Conservation (phyloP, 23 tunicate species). For the Botrylloides violaceus region DNA sequence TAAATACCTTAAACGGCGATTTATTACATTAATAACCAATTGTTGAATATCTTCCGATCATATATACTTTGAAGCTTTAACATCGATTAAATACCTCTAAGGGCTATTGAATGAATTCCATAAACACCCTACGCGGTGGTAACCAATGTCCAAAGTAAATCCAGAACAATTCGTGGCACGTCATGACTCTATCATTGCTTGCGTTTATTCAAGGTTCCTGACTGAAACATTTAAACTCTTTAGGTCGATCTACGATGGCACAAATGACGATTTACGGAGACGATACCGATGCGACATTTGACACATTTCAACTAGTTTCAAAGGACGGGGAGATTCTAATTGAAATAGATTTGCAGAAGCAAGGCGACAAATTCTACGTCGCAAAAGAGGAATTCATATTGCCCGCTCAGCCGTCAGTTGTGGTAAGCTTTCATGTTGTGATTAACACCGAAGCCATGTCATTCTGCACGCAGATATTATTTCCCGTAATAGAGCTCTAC, state of each 20-base stretch:
- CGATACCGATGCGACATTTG: not conserved
- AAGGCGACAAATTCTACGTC: not conserved
- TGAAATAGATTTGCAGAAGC: not conserved
- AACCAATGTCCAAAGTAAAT: not conserved
- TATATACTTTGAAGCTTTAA: no score
- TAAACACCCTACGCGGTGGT: no score
- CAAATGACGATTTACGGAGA: conserved; percentile 3
- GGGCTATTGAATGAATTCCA: no score
- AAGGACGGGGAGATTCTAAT: not conserved
- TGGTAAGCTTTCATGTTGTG: conserved; percentile 40
- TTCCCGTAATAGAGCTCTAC: no score
- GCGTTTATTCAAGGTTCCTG: not conserved
- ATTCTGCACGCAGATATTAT: no score
- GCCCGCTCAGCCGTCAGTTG: conserved; percentile 20
- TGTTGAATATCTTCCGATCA: no score
- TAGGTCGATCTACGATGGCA: not conserved
- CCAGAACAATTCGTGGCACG: not conserved
- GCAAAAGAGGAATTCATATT: conserved; percentile 7
- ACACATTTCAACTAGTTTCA: not conserved
- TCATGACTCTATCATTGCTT: not conserved
- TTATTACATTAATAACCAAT: no score
- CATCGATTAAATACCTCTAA: no score
- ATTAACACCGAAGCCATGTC: no score
- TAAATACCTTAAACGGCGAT: no score
- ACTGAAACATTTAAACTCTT: no score